A percentile compares a stretch with the other conserved stretches of the same genome.
Evolutionary conservation across 2,797 vertebrate genomes (phyloP).

Genomic region (Anas bahamensis): DNA sequence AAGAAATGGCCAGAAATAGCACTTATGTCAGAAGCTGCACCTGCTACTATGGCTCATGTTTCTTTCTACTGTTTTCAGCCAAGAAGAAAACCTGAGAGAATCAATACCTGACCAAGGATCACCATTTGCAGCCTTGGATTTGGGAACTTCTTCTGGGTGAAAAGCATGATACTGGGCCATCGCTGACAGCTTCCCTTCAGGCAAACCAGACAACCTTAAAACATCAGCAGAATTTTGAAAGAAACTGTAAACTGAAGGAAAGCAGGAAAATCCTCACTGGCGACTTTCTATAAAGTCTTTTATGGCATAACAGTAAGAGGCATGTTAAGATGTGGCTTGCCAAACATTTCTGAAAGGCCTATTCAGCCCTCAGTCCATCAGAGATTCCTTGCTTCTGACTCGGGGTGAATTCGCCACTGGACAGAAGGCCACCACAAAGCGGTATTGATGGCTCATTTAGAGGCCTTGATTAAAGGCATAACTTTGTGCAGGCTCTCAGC

Average conservation of each 20-base stretch:
- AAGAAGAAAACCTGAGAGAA: neutral
- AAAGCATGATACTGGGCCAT: neutral
- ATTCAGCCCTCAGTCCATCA: neutral
- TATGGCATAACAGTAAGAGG: neutral
- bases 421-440: neutral
- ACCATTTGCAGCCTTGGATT: neutral
- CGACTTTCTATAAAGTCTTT: neutral
- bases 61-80: neutral
- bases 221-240: neutral
- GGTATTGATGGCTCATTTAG: neutral
- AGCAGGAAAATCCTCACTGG: neutral
- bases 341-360: constrained; percentile 11
- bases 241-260: neutral
- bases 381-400: neutral
- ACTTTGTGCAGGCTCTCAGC: neutral
- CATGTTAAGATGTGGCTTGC: neutral
- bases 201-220: neutral
- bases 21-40: neutral
- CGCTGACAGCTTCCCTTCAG: neutral
- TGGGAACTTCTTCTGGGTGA: neutral
- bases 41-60: neutral
- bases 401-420: neutral
- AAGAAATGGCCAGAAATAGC: neutral
- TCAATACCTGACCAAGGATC: neutral
- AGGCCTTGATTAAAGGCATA: neutral